Percentiles rank a stretch among this genome's conserved stretches.
Evolutionary conservation across 2,113 vertebrate species (phyloP).

Genomic region (Leucopsar rothschildi): DNA sequence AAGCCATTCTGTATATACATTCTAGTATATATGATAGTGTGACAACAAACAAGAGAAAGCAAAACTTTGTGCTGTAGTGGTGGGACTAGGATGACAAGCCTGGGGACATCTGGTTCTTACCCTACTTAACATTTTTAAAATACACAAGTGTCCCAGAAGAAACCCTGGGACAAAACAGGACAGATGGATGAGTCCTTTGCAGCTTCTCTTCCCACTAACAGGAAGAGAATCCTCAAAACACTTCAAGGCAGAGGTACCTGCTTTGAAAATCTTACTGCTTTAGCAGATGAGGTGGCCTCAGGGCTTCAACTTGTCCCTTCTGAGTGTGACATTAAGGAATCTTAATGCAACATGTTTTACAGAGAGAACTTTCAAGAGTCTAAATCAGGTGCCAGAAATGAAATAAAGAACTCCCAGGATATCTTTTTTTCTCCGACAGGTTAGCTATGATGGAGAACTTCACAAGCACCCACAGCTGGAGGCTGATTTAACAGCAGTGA

Average conservation of each 20-base stretch:
- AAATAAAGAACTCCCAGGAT: not conserved
- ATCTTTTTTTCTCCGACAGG: slow-evolving; percentile 54
- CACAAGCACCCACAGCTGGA: slow-evolving; percentile 89
- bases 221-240: not conserved
- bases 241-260: not conserved
- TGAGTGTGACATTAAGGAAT: not conserved
- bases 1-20: not conserved
- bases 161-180: not conserved
- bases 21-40: not conserved
- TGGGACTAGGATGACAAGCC: not conserved
- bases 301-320: not conserved
- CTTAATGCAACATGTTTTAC: not conserved
- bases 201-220: not conserved
- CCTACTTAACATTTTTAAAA: not conserved
- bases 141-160: not conserved
- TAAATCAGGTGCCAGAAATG: not conserved
- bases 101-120: not conserved
- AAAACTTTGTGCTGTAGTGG: not conserved
- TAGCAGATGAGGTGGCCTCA: not conserved
- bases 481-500: slow-evolving; percentile 84
- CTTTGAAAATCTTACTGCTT: not conserved
- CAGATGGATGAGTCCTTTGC: not conserved
- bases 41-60: not conserved
- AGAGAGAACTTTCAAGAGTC: not conserved
- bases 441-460: slow-evolving; percentile 87